Evolutionary conservation across 2,113 vertebrate genomes (phyloP).

Genomic region (Setophaga coronata): DNA sequence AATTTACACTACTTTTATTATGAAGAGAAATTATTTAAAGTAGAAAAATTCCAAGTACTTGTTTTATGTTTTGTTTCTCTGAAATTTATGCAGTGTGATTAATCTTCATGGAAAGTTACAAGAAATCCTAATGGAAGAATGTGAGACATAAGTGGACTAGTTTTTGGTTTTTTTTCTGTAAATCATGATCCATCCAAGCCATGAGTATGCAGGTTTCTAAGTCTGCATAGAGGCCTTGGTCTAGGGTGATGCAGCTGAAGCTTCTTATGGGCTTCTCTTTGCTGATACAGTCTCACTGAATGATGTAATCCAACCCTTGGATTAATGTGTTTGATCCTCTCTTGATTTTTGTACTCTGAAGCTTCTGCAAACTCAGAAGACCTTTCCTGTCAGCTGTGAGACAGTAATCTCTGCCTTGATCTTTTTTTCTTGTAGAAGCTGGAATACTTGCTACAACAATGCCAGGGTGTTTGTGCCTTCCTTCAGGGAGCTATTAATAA

Average conservation of each 20-base stretch:
- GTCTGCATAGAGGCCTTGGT: not conserved
- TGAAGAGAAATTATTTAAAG: not conserved
- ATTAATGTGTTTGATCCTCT: not conserved
- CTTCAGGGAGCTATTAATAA: conserved; percentile 80
- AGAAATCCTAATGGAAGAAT: not conserved
- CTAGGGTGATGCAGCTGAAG: not conserved
- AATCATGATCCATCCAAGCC: not conserved
- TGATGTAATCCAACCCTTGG: not conserved
- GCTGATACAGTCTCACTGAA: not conserved
- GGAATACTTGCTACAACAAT: conserved; percentile 83
- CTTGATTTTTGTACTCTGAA: not conserved
- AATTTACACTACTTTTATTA: not conserved
- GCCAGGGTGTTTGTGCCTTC: conserved; percentile 77
- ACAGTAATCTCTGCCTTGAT: not conserved
- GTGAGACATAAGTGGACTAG: not conserved
- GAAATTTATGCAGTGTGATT: not conserved
- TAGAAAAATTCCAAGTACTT: not conserved
- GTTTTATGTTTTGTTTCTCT: not conserved
- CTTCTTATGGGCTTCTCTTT: not conserved
- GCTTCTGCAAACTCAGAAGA: not conserved
- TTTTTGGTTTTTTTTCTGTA: not conserved
- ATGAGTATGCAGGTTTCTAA: not conserved
- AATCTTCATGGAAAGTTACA: not conserved
- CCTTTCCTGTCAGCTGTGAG: not conserved
- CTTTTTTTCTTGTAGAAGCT: conserved; percentile 75